Conservation (phyloP, 92 coral and sea anemone genomes). For the Umimayanthus kanabou region DNA sequence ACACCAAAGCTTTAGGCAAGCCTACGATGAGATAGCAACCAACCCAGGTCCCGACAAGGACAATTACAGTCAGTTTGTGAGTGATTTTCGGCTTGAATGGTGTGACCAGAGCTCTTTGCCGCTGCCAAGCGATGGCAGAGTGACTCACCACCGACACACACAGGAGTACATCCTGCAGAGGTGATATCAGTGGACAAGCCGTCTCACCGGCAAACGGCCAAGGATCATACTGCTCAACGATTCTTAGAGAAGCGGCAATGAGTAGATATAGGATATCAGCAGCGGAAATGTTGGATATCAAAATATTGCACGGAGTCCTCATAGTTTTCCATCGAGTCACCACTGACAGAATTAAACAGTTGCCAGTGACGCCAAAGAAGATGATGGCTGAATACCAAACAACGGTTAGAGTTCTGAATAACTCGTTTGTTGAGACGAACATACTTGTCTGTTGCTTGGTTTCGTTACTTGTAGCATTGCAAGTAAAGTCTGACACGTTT, state of each 20-base stretch:
- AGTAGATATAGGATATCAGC: conserved; percentile 54
- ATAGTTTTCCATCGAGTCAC: conserved; percentile 56
- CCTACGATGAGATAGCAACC: conserved; percentile 42
- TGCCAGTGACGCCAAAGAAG: conserved; percentile 58
- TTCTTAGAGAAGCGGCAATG: conserved; percentile 45
- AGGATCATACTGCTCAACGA: neutral
- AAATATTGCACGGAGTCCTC: conserved; percentile 62
- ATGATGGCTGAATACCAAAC: conserved; percentile 39
- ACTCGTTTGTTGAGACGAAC: too few relatives aligned
- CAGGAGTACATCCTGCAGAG: conserved; percentile 35
- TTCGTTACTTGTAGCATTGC: neutral
- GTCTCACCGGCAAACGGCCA: neutral
- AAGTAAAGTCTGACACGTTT: neutral
- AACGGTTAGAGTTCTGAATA: neutral
- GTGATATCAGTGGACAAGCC: neutral
- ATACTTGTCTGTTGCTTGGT: neutral
- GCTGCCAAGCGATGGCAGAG: conserved; percentile 50
- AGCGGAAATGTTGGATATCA: conserved; percentile 55
- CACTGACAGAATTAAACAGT: conserved; percentile 45
- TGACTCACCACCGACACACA: conserved; percentile 55
- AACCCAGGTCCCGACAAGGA: conserved; percentile 37
- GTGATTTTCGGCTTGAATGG: conserved; percentile 42
- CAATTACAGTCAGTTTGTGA: neutral
- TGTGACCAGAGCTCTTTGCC: conserved; percentile 48
- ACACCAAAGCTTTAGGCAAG: conserved; percentile 37